A percentile compares a stretch with the other conserved stretches of the same genome.
Evolutionary conservation across 2,888 invertebrate genomes (phyloP).

Genomic region (Abrostola triplasia): DNA sequence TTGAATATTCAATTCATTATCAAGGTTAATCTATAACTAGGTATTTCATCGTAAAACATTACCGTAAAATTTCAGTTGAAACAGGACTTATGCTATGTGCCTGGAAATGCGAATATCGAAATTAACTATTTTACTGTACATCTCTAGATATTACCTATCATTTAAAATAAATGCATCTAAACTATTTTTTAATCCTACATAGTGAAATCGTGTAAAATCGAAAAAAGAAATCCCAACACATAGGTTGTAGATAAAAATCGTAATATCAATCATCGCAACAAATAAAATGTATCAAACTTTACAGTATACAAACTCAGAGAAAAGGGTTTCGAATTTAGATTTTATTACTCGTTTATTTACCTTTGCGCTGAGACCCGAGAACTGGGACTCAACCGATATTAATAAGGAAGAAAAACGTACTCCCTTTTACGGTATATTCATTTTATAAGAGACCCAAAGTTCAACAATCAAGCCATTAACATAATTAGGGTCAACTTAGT

Average conservation of each 20-base stretch:
- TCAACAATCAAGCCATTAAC: neutral
- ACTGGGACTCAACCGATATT: neutral
- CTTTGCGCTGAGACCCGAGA: neutral
- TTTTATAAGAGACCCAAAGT: neutral
- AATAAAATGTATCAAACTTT: neutral
- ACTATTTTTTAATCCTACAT: too few species aligned
- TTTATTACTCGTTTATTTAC: neutral
- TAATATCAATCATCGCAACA: neutral
- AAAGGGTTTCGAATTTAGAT: neutral
- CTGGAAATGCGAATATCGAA: too few species aligned
- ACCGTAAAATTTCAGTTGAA: too few species aligned
- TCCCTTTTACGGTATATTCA: neutral
- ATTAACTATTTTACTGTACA: too few species aligned
- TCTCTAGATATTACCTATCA: too few species aligned
- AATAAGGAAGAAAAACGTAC: neutral
- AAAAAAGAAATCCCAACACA: too few species aligned
- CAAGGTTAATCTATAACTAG: neutral
- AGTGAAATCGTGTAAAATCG: too few species aligned
- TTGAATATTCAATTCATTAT: neutral
- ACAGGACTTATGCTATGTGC: too few species aligned
- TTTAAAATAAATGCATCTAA: too few species aligned
- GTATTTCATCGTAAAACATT: neutral
- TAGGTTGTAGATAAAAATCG: too few species aligned
- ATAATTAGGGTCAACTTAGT: conserved; percentile 3
- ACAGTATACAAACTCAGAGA: neutral